Conservation (phyloP, 2,113 vertebrate genomes). For the Ploceus nigricollis region DNA sequence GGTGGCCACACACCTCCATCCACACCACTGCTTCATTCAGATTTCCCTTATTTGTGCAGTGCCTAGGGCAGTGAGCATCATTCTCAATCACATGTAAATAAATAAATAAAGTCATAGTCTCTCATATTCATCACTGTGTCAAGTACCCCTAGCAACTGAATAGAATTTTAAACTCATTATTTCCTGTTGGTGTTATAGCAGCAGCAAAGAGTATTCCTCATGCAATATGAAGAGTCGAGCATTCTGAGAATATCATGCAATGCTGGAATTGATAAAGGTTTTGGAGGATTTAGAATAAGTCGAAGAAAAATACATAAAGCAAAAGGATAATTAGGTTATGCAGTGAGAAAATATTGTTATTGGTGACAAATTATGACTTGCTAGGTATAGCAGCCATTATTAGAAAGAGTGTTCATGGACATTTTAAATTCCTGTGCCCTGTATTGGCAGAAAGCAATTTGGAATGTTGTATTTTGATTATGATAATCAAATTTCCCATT, state of each 20-base stretch:
- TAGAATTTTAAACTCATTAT: background rate
- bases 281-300: background rate
- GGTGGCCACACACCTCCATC: background rate
- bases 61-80: background rate
- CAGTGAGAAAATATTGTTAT: background rate
- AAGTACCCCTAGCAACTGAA: background rate
- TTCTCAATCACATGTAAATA: background rate
- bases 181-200: background rate
- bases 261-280: background rate
- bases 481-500: background rate
- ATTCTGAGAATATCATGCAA: background rate
- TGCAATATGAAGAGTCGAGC: background rate
- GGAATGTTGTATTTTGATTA: background rate
- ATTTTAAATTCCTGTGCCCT: background rate
- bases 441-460: slow-evolving; percentile 2
- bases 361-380: background rate
- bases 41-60: background rate
- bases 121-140: background rate
- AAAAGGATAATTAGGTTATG: background rate
- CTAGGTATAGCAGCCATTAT: background rate
- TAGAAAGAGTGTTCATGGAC: background rate
- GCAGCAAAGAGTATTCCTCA: background rate
- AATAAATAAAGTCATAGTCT: background rate
- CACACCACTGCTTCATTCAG: background rate
- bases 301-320: background rate